phyloP scores from a whole-genome alignment of 1,140 invertebrate genomes.

The roundworm (Caenorhabditis elegans) region DNA sequence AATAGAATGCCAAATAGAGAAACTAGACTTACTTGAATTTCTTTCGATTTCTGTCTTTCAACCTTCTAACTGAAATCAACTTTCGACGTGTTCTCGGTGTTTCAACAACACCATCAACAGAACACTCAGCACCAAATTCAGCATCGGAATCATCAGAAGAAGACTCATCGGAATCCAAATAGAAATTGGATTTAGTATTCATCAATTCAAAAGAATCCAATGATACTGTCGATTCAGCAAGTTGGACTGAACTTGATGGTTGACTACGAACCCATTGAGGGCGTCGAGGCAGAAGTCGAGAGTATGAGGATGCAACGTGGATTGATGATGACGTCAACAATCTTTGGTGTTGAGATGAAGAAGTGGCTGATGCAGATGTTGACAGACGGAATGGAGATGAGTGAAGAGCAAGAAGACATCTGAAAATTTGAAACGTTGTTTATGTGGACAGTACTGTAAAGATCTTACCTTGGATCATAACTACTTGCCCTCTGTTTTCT shows the following conservation, averaged over 20 bases:
- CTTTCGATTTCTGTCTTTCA: background rate
- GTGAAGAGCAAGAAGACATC: background rate
- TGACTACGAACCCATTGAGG: background rate
- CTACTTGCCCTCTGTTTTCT: background rate
- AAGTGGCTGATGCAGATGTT: background rate
- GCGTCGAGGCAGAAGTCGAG: background rate
- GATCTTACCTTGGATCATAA: conserved; percentile 10
- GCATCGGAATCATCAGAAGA: background rate
- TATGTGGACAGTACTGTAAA: background rate
- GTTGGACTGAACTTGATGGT: background rate
- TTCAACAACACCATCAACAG: background rate
- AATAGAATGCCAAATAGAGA: too few species aligned
- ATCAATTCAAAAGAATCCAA: background rate
- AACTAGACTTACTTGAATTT: background rate
- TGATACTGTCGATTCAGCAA: background rate
- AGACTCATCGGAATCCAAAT: background rate
- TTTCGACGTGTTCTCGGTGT: background rate
- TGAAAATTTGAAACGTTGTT: background rate
- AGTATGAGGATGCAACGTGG: background rate
- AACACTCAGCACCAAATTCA: background rate
- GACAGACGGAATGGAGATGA: background rate
- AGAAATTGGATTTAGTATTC: background rate
- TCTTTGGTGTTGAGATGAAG: background rate
- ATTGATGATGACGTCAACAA: background rate
- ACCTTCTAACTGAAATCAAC: background rate